phyloP scores from a whole-genome alignment of 2,113 vertebrate species.

The Grammomys surdaster region DNA sequence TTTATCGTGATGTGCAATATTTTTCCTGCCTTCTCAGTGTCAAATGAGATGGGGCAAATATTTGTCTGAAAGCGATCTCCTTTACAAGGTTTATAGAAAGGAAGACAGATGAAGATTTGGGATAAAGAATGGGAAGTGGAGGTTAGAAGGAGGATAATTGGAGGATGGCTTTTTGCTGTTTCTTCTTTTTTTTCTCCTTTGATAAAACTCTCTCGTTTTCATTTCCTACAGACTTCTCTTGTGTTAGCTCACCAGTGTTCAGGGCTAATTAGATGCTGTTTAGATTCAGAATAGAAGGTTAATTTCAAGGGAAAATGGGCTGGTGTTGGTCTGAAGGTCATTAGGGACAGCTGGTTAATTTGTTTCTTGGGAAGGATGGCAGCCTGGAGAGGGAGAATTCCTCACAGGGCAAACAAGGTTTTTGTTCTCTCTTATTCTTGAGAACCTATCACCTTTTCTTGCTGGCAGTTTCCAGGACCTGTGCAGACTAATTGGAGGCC shows the following conservation, averaged over 20 bases:
- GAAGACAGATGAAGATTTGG: conserved; percentile 39
- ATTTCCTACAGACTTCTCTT: conserved; percentile 56
- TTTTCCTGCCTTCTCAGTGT: conserved; percentile 81
- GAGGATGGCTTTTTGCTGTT: conserved; percentile 46
- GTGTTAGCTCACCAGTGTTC: neutral
- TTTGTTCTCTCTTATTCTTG: neutral
- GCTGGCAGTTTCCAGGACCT: neutral
- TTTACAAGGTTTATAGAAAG: conserved; percentile 60
- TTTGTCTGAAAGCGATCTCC: conserved; percentile 24
- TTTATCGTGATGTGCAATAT: conserved; percentile 90
- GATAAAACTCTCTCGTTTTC: conserved; percentile 46
- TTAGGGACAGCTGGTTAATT: conserved; percentile 74
- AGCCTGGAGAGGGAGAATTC: conserved; percentile 63
- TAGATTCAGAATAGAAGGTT: conserved; percentile 45
- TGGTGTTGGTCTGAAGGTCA: conserved; percentile 70
- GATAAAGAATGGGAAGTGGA: neutral
- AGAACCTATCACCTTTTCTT: conserved; percentile 32
- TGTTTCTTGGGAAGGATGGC: conserved; percentile 71
- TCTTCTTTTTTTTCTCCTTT: neutral
- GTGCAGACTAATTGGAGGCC: conserved; percentile 39
- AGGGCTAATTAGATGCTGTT: conserved; percentile 64
- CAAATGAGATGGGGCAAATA: conserved; percentile 77
- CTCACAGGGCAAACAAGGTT: neutral
- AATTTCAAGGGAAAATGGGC: conserved; percentile 57
- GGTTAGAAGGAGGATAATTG: neutral